Conservation (phyloP, 2,888 invertebrate genomes). For the Eumerus sabulonum region DNA sequence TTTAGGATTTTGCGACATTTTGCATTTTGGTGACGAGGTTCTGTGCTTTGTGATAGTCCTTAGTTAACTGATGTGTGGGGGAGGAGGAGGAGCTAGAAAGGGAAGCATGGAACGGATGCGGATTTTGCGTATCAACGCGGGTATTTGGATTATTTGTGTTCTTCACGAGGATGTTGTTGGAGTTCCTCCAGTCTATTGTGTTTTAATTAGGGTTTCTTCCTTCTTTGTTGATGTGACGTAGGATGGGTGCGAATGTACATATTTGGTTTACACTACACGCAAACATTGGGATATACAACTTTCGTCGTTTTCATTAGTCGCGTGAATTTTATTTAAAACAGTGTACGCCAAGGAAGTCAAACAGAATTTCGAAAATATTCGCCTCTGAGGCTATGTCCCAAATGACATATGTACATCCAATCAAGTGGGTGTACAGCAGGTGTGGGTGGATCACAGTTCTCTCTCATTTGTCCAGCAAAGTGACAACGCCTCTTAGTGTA, state of each 20-base stretch:
- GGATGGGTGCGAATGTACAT: neutral
- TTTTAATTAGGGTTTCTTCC: conserved; percentile 53
- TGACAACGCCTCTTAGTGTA: too few species aligned
- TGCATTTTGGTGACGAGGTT: conserved; percentile 47
- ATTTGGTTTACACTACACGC: too few species aligned
- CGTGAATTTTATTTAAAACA: too few species aligned
- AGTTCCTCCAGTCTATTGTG: conserved; percentile 8
- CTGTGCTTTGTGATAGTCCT: conserved; percentile 11
- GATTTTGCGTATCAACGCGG: conserved; percentile 44
- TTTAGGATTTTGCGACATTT: conserved; percentile 68
- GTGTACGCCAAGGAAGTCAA: too few species aligned
- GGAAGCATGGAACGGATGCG: conserved; percentile 11
- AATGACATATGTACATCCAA: too few species aligned
- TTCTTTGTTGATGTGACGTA: neutral
- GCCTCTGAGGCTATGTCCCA: too few species aligned
- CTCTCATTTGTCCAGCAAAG: too few species aligned
- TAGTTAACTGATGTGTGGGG: conserved; percentile 9
- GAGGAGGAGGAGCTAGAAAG: conserved; percentile 3
- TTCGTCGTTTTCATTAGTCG: too few species aligned
- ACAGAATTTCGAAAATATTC: too few species aligned
- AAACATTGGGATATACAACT: too few species aligned
- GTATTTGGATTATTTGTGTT: neutral
- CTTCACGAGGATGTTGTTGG: neutral
- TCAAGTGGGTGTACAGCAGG: too few species aligned
- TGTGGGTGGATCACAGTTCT: too few species aligned